Evolutionary conservation across 2,113 vertebrate genomes (phyloP), one percentile per base, ranked within the genome.

Genomic region (Stegastes partitus): DNA sequence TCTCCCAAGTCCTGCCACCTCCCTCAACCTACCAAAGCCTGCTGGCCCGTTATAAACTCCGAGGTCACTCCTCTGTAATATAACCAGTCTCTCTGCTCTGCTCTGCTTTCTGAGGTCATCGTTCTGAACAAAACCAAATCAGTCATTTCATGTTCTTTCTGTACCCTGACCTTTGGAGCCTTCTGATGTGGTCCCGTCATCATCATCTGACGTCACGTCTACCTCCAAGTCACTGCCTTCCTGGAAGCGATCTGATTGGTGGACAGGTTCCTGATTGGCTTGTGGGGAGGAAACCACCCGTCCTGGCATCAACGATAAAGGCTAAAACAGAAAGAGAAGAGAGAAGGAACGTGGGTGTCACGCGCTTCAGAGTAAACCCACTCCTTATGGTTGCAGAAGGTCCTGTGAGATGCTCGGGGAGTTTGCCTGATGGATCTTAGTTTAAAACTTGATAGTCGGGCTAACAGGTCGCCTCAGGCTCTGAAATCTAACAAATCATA

Each of bases 141-240:
- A 21, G 2, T 49, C 21, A 37, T 7, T 16, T 12, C 23, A 21
- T 39, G 5, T 16, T 16, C 21, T 51, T 34, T 5, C 23, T 56
- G 44, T 19, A 6, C 7, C 68, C 79, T 42, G 18, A 89, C 89
- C 89, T 87, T 83, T 84, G 63, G 79, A 90, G 73, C 81, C 85
- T 58, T 71, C 76, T 15, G 89, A 85, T 14, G 71, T 50, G 1
- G 75, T 88, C 22, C 66, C 82, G 22, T 90, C 85, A 2, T 90
- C 90, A 64, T 96, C 96, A 25, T 91, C 90, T 76, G 95, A 95
- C n/a, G 16, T 94, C 79, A 83, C 80, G 10, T 96, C 95, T 65
- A 69, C 85, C 7, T 96, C 96, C 0, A 95, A 82, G 42, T 95
- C 95, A 21, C 93, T 95, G 14, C 84, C 87, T 3, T 96, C 95